Base-by-base conservation (phyloP, 2,888 invertebrate species). In the Morpho deidamia region DNA sequence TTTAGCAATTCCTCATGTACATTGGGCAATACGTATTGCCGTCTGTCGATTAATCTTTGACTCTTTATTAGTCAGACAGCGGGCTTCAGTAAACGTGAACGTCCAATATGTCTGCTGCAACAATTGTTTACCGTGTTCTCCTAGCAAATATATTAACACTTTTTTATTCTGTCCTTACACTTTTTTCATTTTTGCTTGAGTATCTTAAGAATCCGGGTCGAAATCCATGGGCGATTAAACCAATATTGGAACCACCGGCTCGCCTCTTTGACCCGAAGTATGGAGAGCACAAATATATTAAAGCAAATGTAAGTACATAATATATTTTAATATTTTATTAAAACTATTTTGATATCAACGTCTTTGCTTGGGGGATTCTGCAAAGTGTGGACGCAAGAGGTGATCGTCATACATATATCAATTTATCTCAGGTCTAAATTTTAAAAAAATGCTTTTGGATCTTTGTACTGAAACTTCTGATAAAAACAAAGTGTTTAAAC, bases 201-300 rank as follows among this genome's bases (percentile, higher is more conserved):
- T 78, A 72, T 62, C 53, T 82, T 44, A 82, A 72, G 63, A 79
- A 80, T 56, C 77, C 82, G 0, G 78, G 85, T 45, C 59, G 61
- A 14, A 74, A 64, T 51, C 78, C 81, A 0, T 80, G 79, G 76
- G 62, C 65, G 11, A 68, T 74, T 39, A 90, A 87, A 63, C 69
- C 86, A 53, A 77, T 88, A 46, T 66, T 85, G 48, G 71, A 78
- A 41, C 90, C 91, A 3, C 92, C 92, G 23, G 61, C 71, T 7
- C 76, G 72, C 52, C 73, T 91, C 1, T 70, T 69, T 8, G 87
- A 91, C 62, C 81, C 88, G 4, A 86, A 85, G 59, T 88, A 87
- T 70, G 91, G 91, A 58, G 70, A 80, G n/a, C 91, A 91, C 63
- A 85, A 86, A 57, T 91, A 90, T 64, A 71, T 89, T 8, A 85